Evolutionary conservation across 2,888 invertebrate genomes (phyloP), one percentile per base, ranked within the genome.

Genomic region (Limenitis camilla): DNA sequence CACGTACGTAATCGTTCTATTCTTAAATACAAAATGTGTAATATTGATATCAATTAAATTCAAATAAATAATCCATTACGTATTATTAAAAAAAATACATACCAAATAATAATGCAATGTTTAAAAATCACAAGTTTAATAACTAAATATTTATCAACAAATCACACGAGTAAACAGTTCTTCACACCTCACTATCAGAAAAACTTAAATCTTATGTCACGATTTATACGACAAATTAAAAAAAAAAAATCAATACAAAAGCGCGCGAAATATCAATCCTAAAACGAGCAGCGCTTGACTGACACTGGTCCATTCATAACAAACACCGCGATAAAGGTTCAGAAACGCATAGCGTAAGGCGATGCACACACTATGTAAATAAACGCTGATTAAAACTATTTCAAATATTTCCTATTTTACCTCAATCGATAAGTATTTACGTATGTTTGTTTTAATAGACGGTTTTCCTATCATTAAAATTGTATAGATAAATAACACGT

Each of bases 301-400:
- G 58, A 62, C 60, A 65, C 64, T 65, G 64, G 50, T 51, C 55
- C 63, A 65, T 65, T 65, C 65, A 65, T 64, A 65, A 63, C 58
- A 64, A 59, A 55, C 58, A 55, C 53, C 44, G 51, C 54, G 64
- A 63, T 65, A 64, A 64, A 61, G 58, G 58, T 61, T 60, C 59
- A 58, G 40, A 62, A 63, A 60, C 58, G 62, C 64, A 63, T 64
- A 52, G 55, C 40, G 48, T 61, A 55, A 61, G 54, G 58, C 57
- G 32, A 35, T 29, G 49, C 19, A 40, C 58, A 54, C 6, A 61
- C 55, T 40, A 28, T 39, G 49, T 42, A 42, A 38, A 41, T 29
- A 44, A 52, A 44, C 49, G 48, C 50, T 45, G 19, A 10, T 29
- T 32, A 4, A 43, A 32, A 6, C 27, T 2, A 7, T n/a, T 33